A percentile compares a stretch with the other conserved stretches of the same genome.
phyloP scores from a whole-genome alignment of 2,888 invertebrate genomes.

The Rutpela maculata region DNA sequence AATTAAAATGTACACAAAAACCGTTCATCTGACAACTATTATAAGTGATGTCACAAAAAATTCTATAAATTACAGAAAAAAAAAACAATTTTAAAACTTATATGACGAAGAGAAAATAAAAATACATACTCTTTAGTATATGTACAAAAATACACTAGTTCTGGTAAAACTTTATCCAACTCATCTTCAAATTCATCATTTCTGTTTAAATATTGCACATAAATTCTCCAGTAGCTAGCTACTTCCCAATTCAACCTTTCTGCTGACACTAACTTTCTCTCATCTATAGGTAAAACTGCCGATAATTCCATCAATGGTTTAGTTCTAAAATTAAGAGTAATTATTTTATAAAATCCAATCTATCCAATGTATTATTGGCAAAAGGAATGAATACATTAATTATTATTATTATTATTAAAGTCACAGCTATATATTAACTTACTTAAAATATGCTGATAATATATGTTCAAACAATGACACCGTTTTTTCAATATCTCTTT shows the following conservation, averaged over 20 bases:
- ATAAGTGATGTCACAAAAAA: too few species aligned
- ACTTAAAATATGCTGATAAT: conserved; percentile 77
- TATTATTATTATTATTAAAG: too few species aligned
- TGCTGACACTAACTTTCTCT: conserved; percentile 74
- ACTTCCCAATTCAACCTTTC: conserved; percentile 76
- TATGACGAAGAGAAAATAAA: too few species aligned
- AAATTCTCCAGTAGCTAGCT: conserved; percentile 80
- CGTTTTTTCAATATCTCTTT: conserved; percentile 79
- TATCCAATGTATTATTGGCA: too few species aligned
- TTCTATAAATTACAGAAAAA: too few species aligned
- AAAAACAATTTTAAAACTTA: too few species aligned
- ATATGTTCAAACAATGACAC: conserved; percentile 76
- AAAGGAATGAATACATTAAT: too few species aligned
- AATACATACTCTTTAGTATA: conserved; percentile 82
- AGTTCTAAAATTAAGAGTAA: conserved; percentile 44
- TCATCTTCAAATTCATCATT: conserved; percentile 74
- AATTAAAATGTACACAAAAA: too few species aligned
- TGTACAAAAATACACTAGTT: conserved; percentile 82
- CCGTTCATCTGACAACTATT: too few species aligned
- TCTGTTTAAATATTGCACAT: conserved; percentile 75
- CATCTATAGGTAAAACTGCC: conserved; percentile 44
- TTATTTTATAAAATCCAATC: conserved; percentile 32
- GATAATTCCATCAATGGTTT: conserved; percentile 42
- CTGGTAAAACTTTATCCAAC: conserved; percentile 81
- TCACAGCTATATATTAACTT: conserved; percentile 62